These are phyloP conservation scores for Noctilio leporinus DNA, from an alignment of 2,113 vertebrate genomes.

Conservation along the genomic window DNA sequence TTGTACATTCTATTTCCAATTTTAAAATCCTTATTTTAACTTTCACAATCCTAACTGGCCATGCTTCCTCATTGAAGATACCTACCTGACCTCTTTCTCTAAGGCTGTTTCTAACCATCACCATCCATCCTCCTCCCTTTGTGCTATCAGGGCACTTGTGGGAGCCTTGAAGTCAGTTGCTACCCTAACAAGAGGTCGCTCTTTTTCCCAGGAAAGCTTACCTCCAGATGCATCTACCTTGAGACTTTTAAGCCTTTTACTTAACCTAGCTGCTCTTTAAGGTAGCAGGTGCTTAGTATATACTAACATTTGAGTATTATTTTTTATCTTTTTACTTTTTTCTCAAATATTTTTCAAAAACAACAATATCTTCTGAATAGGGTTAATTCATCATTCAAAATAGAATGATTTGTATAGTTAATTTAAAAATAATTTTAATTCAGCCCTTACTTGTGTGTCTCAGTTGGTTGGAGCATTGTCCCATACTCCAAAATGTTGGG, in stretches of 20 bases:
- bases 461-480: too few species aligned
- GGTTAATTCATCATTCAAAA: neutral
- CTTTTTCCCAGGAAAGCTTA: neutral
- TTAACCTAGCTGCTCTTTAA: neutral
- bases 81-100: neutral
- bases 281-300: rapidly evolving
- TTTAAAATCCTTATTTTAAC: neutral
- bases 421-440: neutral
- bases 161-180: neutral
- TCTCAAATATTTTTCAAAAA: neutral
- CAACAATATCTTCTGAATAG: neutral
- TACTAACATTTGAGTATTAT: neutral
- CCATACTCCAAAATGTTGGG: too few species aligned
- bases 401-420: neutral
- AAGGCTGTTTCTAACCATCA: neutral
- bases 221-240: neutral
- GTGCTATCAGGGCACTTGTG: neutral
- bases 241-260: neutral
- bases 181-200: rapidly evolving
- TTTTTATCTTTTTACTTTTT: neutral
- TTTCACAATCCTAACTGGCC: neutral
- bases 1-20: neutral
- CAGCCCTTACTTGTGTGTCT: too few species aligned
- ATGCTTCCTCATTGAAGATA: neutral
- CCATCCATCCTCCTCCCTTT: neutral